Percentiles rank a stretch among this genome's conserved stretches.
Evolutionary conservation across 2,113 vertebrate genomes (phyloP).

Genomic region (Orthonyx spaldingii): DNA sequence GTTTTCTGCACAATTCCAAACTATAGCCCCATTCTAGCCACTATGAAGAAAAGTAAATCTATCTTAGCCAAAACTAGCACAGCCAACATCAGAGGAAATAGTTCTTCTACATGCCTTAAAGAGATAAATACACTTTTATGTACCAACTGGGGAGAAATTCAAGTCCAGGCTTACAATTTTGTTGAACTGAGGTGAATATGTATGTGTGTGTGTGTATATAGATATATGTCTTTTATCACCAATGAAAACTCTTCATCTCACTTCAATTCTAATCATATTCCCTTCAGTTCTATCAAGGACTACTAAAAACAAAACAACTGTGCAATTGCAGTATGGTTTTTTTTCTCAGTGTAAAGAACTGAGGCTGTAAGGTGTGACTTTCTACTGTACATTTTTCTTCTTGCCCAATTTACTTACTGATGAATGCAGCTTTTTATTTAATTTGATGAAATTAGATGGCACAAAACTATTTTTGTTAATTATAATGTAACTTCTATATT

Average conservation of each 20-base stretch:
- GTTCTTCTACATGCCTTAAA: neutral
- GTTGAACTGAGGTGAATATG: neutral
- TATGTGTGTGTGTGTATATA: neutral
- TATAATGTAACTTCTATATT: neutral
- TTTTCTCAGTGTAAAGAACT: neutral
- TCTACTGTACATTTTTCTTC: neutral
- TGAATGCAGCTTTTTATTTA: neutral
- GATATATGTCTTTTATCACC: neutral
- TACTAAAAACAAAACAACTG: neutral
- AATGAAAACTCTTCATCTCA: neutral
- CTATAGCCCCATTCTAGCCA: neutral
- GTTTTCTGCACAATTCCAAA: neutral
- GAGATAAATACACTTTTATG: neutral
- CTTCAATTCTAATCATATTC: neutral
- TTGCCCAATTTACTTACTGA: neutral
- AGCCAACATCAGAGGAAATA: neutral
- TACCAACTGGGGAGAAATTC: neutral
- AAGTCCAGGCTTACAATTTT: neutral
- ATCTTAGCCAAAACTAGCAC: neutral
- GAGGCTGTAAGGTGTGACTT: neutral
- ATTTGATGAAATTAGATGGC: neutral
- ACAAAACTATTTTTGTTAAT: neutral
- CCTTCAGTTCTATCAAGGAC: neutral
- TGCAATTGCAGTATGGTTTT: neutral
- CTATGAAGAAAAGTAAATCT: neutral